Base-by-base conservation (phyloP, 2,113 vertebrate species). In the Etheostoma spectabile region DNA sequence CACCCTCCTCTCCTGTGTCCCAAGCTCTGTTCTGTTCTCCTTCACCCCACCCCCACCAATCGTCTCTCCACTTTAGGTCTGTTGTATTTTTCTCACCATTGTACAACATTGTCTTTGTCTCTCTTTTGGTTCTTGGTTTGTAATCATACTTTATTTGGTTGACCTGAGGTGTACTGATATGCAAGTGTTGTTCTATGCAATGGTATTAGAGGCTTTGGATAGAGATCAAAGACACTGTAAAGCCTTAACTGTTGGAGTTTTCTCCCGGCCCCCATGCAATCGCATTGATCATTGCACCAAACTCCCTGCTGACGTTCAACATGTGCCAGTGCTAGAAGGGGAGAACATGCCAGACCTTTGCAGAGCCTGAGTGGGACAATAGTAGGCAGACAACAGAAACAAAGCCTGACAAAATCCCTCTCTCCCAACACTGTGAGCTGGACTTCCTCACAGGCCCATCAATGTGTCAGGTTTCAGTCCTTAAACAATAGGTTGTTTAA, bases 1-100 rank as follows among this genome's bases (percentile, higher is more conserved):
- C 74, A 85, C 72, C 82, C 77, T 85, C 74, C 80, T 85, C 64
- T 85, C 73, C 79, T 56, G 55, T 86, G 74, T 84, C 75, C 57
- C 46, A 6, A 48, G 70, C 62, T 67, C 82, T 45, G 42, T 62
- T 69, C 57, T 55, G 46, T 62, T 69, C 57, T 55, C 57, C 53
- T 59, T 22, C 56, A 19, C 55, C 63, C 53, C 52, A 15, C 3
- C 60, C 27, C 33, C 65, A 52, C 57, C 64, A 57, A 60, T 63
- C 59, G 3, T 79, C 57, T 79, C 52, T 46, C 77, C 30, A 61
- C 52, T 51, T 42, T 35, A 46, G 1, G 22, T 55, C 70, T 59
- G 70, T 81, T 73, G 1, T 48, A 22, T 73, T 24, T 82, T 42
- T 90, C 83, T 89, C 72, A 74, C 78, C 65, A 13, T 81, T 86